Evolutionary conservation across 2,888 invertebrate species (phyloP), one percentile per base, ranked within the genome.

Genomic region (Sturmia bella): DNA sequence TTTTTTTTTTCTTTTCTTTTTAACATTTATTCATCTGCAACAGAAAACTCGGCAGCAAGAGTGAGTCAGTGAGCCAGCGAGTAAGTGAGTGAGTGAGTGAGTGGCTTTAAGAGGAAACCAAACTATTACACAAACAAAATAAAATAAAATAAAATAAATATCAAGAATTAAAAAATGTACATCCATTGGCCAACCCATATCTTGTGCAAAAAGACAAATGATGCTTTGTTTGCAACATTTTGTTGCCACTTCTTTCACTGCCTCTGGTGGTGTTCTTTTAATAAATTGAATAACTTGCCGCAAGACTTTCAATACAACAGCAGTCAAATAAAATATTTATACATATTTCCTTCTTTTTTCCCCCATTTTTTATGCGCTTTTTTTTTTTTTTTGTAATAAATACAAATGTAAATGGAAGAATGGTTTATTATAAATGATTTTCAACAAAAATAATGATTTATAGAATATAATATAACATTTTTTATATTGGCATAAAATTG

Each of bases 281-380:
- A 80, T 76, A 76, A 72, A 80, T 80, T 76, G 76, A 80, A 80
- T 80, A 80, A 76, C 76, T 76, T 72, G 72, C 80, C 72, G 66
- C 76, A 76, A 66, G 76, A 72, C 59, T 59, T 75, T 64, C 75
- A 80, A 80, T 75, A 76, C 75, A 50, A 66, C 64, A 72, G 66
- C 66, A 72, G 72, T 76, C 76, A 69, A 76, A 76, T 76, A 69
- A 69, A 69, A 68, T 76, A 76, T 76, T 76, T 69, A 69, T 76
- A 27, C 41, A 48, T 52, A 11, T 59, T 50, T 7, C n/a, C 1
- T 11, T 39, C 48, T 39, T 19, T 32, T 15, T 41, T 19, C 7
- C 19, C 12, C 7, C 19, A 6, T 15, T 13, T 9, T 32, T 7
- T 6, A 5, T 6, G 32, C 32, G 9, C 1, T n/a, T 52, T 56